Base-by-base conservation (phyloP, 2,797 vertebrate genomes). In the Heteromormyrus szaboi region DNA sequence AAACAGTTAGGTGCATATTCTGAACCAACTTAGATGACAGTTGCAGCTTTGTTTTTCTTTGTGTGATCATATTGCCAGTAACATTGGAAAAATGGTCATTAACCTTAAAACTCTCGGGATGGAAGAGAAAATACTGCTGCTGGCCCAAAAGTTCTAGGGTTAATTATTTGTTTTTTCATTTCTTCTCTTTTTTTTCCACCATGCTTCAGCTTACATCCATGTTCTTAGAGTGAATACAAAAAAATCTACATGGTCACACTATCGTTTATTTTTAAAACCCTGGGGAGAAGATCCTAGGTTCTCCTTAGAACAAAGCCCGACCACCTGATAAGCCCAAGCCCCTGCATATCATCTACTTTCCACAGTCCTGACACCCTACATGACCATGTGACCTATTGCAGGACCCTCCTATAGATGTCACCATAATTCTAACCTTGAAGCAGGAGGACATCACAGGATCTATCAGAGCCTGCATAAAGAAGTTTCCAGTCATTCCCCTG, bases 1-100 rank as follows among this genome's bases (percentile, higher is more conserved):
- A 95, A 96, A 96, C 95, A 96, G 94, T 93, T 95, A 96, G 98
- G 96, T 98, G 98, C 97, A 87, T 87, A 87, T 87, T 87, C 86
- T 99, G 98, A 97, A 98, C 98, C 98, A 99, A 99, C 98, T 99
- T 99, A 99, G 98, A 99, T 99, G 98, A 97, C 98, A 99, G 98
- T 99, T 99, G 98, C 95, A 96, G 97, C 97, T 97, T 95, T 95
- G 93, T 94, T 94, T 92, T 95, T 91, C 95, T 93, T 93, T 91
- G 93, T 96, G 96, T 95, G 95, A 97, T 98, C 97, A 98, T 98
- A 97, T 97, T 92, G 98, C 98, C 98, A 94, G 98, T 98, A 99
- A 99, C 98, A 99, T 97, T 95, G 90, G 92, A 90, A 95, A 83
- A 94, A 93, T 88, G 92, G 92, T 91, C 89, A 93, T 95, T 96